Evolutionary conservation across 2,797 vertebrate species (phyloP).

Genomic region (Mus minutoides): DNA sequence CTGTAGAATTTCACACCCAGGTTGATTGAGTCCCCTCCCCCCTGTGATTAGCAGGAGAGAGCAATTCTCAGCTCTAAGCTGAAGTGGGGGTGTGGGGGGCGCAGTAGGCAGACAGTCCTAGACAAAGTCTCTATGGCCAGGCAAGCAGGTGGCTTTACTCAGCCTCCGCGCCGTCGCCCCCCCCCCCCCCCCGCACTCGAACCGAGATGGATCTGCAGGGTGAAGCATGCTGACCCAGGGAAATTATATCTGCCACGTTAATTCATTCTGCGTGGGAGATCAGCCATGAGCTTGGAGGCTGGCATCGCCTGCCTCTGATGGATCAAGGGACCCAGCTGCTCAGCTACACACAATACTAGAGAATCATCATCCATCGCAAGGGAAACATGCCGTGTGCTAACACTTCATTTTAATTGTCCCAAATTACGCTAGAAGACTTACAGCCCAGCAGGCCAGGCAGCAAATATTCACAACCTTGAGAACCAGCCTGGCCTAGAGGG

Average conservation of each 20-base stretch:
- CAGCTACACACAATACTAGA: constrained; percentile 64
- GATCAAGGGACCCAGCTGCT: constrained; percentile 83
- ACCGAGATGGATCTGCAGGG: constrained; percentile 85
- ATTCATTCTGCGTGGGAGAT: constrained; percentile 86
- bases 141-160: constrained; percentile 87
- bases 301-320: constrained; percentile 75
- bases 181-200: constrained; percentile 81
- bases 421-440: constrained; percentile 87
- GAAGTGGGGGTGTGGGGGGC: accelerated
- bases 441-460: constrained; percentile 83
- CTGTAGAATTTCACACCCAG: constrained; percentile 91
- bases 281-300: constrained; percentile 81
- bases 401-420: constrained; percentile 87
- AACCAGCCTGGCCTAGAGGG: constrained; percentile 79
- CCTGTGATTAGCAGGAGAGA: constrained; percentile 95
- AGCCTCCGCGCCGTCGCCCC: too few species aligned
- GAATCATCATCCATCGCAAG: constrained; percentile 77
- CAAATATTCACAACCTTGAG: constrained; percentile 84
- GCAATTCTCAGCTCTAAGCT: constrained; percentile 86
- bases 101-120: background rate
- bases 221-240: constrained; percentile 86
- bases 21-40: constrained; percentile 89
- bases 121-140: constrained; percentile 82
- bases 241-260: constrained; percentile 88
- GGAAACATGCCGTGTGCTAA: constrained; percentile 86